Evolutionary conservation across 2,113 vertebrate species (phyloP), one percentile per base, ranked within the genome.

Genomic region (Eublepharis macularius): DNA sequence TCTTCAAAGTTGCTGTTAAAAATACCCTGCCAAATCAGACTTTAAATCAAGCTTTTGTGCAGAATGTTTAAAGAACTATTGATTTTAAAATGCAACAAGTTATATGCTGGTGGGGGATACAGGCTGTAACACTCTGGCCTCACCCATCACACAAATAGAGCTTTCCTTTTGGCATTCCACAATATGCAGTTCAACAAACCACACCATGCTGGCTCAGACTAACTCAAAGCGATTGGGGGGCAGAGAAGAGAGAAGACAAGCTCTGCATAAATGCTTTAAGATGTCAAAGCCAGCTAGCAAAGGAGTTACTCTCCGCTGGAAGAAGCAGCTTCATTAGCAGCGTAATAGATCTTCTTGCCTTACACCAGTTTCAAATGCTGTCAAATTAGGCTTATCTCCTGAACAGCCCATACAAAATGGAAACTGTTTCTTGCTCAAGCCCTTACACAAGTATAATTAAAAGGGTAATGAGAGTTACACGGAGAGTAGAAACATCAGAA

Each of bases 21-120:
- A 1, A 11, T 80, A 92, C 75, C 87, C 82, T 60, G 72, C 80
- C 85, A 41, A 92, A 88, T 89, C 69, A 80, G 57, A 81, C 85
- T 90, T 90, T 85, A 93, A 91, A 91, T 91, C 91, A 92, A 69
- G 80, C 73, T 88, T 57, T 92, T 82, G 72, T 86, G 81, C 77
- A 79, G 34, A 70, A 72, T 4, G 0, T 79, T 89, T 79, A 75
- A 89, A 90, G 83, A 93, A 76, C 72, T 79, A 88, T 85, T 0
- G 2, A 91, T 91, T 80, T 54, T n/a, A 32, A 91, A 90, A 87
- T 65, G 75, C 87, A 88, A 82, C 70, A 57, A n/a, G 47, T 34
- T n/a, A 41, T 73, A 66, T 32, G 60, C 16, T 47, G 80, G 29
- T 72, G 85, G 69, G 57, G 12, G 66, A 84, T 34, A 43, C 5